phyloP scores from a whole-genome alignment of 2,888 invertebrate species.

The Andrena camellia region DNA sequence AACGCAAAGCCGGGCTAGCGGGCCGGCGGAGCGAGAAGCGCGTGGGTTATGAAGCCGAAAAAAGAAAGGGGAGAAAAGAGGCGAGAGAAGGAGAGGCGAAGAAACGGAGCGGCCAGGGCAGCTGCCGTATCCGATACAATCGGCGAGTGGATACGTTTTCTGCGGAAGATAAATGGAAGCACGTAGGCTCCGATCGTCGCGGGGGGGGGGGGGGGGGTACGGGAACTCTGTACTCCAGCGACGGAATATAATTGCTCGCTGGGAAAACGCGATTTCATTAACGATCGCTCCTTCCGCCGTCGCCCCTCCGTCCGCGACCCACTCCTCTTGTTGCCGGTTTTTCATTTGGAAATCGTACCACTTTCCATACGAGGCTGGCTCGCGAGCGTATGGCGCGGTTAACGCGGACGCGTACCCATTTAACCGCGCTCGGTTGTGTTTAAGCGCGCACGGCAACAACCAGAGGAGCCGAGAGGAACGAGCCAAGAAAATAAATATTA shows the following conservation, averaged over 20 bases:
- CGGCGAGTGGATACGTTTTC: constrained; percentile 64
- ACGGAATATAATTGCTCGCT: constrained; percentile 32
- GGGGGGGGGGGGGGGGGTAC: neutral
- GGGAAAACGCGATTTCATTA: constrained; percentile 62
- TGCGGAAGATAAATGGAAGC: constrained; percentile 46
- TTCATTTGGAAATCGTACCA: constrained; percentile 57
- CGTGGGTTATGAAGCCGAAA: constrained; percentile 63
- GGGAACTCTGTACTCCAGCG: constrained; percentile 4
- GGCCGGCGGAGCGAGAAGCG: constrained; percentile 58
- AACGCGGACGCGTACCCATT: constrained; percentile 63
- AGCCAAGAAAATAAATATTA: constrained; percentile 79
- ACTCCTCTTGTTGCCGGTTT: constrained; percentile 1
- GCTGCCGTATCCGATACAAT: constrained; percentile 83
- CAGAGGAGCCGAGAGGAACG: constrained; percentile 66
- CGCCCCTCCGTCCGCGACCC: neutral
- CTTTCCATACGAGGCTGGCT: constrained; percentile 53
- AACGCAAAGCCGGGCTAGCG: constrained; percentile 73
- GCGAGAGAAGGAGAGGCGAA: constrained; percentile 63
- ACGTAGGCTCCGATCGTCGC: constrained; percentile 21
- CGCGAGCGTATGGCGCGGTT: constrained; percentile 55
- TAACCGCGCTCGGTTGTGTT: constrained; percentile 58
- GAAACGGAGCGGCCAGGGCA: constrained; percentile 75
- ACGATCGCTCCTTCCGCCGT: constrained; percentile 27
- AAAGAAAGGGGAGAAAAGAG: constrained; percentile 61
- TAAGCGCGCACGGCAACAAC: constrained; percentile 69